phyloP scores from a whole-genome alignment of 2,113 vertebrate species.

The Myanophis thanlyinensis region DNA sequence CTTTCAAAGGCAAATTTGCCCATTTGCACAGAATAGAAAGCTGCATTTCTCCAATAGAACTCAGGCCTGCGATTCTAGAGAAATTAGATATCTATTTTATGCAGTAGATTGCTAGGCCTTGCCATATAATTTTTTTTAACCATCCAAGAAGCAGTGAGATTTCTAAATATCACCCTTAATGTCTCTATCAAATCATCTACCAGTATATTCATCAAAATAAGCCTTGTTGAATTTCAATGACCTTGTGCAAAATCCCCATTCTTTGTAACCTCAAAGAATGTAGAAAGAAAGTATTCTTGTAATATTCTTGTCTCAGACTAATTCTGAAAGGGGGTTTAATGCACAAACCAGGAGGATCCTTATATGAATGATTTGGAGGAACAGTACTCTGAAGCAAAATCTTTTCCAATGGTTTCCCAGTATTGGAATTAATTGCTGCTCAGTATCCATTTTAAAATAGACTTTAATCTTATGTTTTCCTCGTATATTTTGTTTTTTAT shows the following conservation, averaged over 20 bases:
- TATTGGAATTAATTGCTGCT: slow-evolving; percentile 50
- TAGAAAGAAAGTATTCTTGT: not conserved
- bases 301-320: not conserved
- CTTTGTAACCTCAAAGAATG: slow-evolving; percentile 3
- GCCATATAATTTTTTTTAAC: not conserved
- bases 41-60: not conserved
- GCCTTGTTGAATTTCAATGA: not conserved
- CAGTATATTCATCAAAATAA: not conserved
- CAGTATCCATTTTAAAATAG: slow-evolving; percentile 50
- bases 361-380: slow-evolving; percentile 15
- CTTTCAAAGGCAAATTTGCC: slow-evolving; percentile 14
- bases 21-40: not conserved
- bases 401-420: not conserved
- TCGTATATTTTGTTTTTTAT: slow-evolving; percentile 68
- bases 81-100: not conserved
- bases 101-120: rapidly evolving
- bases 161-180: not conserved
- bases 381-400: slow-evolving; percentile 32
- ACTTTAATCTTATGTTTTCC: slow-evolving; percentile 67
- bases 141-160: rapidly evolving
- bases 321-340: not conserved
- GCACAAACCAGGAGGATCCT: not conserved
- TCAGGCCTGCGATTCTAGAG: not conserved
- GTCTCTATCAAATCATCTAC: rapidly evolving
- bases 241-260: rapidly evolving